Conservation (phyloP, 2,888 invertebrate species). For the Fabriciana adippe region DNA sequence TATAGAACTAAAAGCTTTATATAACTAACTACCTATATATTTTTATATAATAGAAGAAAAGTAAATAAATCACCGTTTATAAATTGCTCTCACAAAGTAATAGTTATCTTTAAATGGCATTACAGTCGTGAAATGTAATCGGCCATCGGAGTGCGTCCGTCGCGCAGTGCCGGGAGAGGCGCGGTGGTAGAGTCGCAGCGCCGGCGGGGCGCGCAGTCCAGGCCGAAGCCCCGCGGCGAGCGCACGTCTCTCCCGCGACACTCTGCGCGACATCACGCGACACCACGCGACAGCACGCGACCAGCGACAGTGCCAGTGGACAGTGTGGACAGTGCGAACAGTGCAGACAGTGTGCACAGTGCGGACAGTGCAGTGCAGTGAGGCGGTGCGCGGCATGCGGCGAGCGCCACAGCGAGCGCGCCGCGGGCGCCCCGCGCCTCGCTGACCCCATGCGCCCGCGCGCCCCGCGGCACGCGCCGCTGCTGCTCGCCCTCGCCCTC, state of each 20-base stretch:
- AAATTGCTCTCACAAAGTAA: conserved; percentile 22
- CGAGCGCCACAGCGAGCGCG: conserved; percentile 47
- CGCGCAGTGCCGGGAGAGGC: conserved; percentile 26
- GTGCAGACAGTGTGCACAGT: conserved; percentile 32
- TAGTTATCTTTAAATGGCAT: conserved; percentile 33
- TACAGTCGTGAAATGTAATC: conserved; percentile 34
- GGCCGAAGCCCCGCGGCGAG: conserved; percentile 55
- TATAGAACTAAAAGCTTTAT: neutral
- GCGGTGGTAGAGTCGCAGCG: conserved; percentile 33
- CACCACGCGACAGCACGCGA: conserved; percentile 30
- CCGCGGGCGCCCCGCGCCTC: conserved; percentile 55
- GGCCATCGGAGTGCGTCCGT: conserved; percentile 23
- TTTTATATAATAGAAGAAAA: neutral
- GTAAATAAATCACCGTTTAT: conserved; percentile 7
- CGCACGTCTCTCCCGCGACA: conserved; percentile 48
- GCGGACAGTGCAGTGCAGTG: conserved; percentile 45
- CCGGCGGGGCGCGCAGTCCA: conserved; percentile 43
- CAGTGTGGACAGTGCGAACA: conserved; percentile 36
- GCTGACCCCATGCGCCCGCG: conserved; percentile 65
- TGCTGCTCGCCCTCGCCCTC: conserved; percentile 72
- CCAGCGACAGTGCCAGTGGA: conserved; percentile 26
- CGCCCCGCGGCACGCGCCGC: conserved; percentile 68
- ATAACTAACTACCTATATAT: no score
- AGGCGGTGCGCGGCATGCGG: conserved; percentile 54
- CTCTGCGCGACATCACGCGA: conserved; percentile 31